Conservation (phyloP, 2,113 vertebrate genomes). For the Mesitornis unicolor region DNA sequence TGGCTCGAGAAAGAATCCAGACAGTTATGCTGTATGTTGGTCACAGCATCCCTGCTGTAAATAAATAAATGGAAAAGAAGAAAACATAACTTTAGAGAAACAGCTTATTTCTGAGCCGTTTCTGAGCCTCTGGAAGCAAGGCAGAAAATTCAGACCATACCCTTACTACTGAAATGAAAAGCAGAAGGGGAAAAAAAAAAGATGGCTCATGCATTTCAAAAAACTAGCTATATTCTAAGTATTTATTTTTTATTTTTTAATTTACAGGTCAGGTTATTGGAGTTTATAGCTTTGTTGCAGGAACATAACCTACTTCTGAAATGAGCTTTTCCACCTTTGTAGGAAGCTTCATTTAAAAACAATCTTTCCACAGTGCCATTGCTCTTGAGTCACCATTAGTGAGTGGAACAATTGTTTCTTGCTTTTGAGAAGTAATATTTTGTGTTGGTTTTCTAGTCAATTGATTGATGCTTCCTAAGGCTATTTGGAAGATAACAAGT, state of each 20-base stretch:
- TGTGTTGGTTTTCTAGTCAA: neutral
- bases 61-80: neutral
- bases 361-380: neutral
- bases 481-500: too few relatives aligned
- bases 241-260: neutral
- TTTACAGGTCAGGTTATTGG: neutral
- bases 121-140: neutral
- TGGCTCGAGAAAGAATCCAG: neutral
- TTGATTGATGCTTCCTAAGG: neutral
- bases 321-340: neutral
- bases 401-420: neutral
- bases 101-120: neutral
- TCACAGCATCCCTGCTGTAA: neutral
- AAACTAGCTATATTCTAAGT: neutral
- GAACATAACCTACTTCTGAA: neutral
- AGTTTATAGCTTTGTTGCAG: neutral
- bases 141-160: neutral
- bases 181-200: neutral
- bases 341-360: neutral
- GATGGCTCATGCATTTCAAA: accelerated
- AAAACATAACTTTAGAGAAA: neutral
- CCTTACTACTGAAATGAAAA: neutral
- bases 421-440: neutral
- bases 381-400: neutral
- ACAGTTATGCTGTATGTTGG: neutral